Evolutionary conservation across 2,113 vertebrate species (phyloP).

Genomic region (Zosterops pallidus): DNA sequence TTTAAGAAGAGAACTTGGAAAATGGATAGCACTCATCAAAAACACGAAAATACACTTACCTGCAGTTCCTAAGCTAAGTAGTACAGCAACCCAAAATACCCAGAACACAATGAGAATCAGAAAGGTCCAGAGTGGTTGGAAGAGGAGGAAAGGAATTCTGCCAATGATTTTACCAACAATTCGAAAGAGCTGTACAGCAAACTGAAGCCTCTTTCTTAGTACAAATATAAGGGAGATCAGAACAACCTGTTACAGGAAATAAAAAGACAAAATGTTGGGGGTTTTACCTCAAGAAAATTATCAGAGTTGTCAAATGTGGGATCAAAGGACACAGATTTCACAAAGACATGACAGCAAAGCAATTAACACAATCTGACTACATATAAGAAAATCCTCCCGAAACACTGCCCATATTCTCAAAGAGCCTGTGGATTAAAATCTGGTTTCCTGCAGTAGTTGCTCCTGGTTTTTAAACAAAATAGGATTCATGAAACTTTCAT

Average conservation of each 20-base stretch:
- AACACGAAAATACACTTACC: constrained; percentile 58
- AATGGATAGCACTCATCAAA: neutral
- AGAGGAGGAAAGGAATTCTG: constrained; percentile 70
- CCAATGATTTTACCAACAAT: constrained; percentile 68
- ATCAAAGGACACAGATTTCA: neutral
- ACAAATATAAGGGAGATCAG: constrained; percentile 65
- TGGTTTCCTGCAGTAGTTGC: neutral
- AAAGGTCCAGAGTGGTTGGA: constrained; percentile 79
- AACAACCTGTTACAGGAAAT: constrained; percentile 63
- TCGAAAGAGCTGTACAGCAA: constrained; percentile 68
- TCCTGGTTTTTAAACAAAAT: neutral
- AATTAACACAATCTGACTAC: neutral
- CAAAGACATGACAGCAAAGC: neutral
- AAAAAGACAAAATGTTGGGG: neutral
- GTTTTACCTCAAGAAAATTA: neutral
- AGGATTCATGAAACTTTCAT: neutral
- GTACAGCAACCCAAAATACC: constrained; percentile 79
- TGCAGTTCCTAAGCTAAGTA: constrained; percentile 81
- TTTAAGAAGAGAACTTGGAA: neutral
- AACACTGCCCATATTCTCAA: neutral
- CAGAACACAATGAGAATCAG: constrained; percentile 75
- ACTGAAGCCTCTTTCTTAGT: constrained; percentile 64
- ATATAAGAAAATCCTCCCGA: neutral
- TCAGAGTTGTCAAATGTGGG: neutral
- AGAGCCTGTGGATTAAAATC: neutral